Percentiles rank a stretch among this genome's conserved stretches.
Conservation (phyloP, 2,888 invertebrate genomes). For the Xanthia togata region DNA sequence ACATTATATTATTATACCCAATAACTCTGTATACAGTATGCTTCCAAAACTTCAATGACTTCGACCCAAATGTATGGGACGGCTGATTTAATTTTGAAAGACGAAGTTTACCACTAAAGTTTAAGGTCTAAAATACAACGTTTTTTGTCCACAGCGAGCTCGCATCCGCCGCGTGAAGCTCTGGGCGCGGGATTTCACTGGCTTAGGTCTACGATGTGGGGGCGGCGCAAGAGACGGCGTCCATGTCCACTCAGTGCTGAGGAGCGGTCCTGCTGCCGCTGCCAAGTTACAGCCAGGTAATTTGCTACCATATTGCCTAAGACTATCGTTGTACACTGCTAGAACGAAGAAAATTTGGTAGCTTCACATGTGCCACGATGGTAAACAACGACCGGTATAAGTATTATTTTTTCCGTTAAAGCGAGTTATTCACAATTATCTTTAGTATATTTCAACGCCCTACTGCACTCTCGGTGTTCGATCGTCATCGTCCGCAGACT, state of each 20-base stretch:
- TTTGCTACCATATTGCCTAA: background rate
- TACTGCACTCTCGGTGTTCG: background rate
- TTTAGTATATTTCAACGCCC: too few relatives aligned
- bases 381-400: too few relatives aligned
- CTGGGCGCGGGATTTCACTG: conserved; percentile 96
- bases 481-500: background rate
- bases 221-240: conserved; percentile 98
- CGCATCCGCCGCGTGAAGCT: conserved; percentile 91
- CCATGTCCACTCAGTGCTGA: conserved; percentile 95
- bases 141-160: conserved; percentile 75
- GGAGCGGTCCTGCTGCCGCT: conserved; percentile 96
- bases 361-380: too few relatives aligned
- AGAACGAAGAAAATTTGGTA: too few relatives aligned
- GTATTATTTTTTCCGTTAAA: too few relatives aligned
- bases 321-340: too few relatives aligned
- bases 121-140: conserved; percentile 1
- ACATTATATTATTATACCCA: too few relatives aligned
- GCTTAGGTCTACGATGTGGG: conserved; percentile 95
- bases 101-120: accelerated
- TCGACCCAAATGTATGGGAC: too few relatives aligned
- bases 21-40: too few relatives aligned
- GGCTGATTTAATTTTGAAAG: too few relatives aligned
- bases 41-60: too few relatives aligned
- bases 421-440: too few relatives aligned
- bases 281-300: conserved; percentile 95